Base-by-base conservation (phyloP, 1,140 invertebrate genomes). In the Drosophila nannoptera region DNA sequence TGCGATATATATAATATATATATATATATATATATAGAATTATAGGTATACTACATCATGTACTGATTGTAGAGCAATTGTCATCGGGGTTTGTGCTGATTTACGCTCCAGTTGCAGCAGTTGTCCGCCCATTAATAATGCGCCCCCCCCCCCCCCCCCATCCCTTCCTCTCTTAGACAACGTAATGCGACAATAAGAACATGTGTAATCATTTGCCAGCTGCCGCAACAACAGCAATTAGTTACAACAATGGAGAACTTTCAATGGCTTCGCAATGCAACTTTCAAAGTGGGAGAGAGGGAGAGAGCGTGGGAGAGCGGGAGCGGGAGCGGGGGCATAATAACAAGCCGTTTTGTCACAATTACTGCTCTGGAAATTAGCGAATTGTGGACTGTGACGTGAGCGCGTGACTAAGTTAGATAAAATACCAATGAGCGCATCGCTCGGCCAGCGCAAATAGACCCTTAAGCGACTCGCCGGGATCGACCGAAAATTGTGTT, bases 161-260 rank as follows among this genome's bases (percentile, higher is more conserved):
- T 14, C 16, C 35, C 16, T 22, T 29, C 68, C 54, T 29, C 33
- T 14, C 52, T 65, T 46, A 52, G 53, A 64, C 53, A 69, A 64
- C 58, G 53, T 38, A 52, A 63, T 29, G 32, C 16, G 14, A 46
- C 38, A 58, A 65, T 32, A 50, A 69, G 52, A 59, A 65, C 46
- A 70, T 65, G 33, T 65, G 42, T 59, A 70, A 70, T 70, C 68
- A 70, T 70, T 59, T 48, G 48, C 68, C 68, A 63, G 60, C 67
- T 69, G 45, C 35, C 38, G 12, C 53, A 53, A 38, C 45, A 62
- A 54, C 43, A 61, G 49, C 56, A 52, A 48, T 14, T 55, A 38
- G 43, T n/a, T 14, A 45, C 67, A 56, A 56, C 61, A 56, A 69
- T 50, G 45, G 63, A 64, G 52, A 16, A 45, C 64, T 69, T 69